These are phyloP conservation scores for Sylvia borin DNA, from an alignment of 2,797 vertebrate species.

Conservation along the genomic window DNA sequence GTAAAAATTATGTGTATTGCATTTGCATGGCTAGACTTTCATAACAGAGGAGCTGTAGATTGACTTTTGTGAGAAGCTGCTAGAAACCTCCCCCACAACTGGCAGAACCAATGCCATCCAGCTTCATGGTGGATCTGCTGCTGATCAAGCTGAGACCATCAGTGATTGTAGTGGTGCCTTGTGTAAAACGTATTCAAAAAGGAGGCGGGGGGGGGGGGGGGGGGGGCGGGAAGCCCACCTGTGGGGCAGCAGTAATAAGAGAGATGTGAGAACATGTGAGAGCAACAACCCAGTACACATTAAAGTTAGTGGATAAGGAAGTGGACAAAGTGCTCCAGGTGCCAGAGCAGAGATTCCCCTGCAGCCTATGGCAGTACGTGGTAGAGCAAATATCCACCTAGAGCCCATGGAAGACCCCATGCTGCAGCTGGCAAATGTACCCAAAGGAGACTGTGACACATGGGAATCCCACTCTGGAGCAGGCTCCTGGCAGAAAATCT, in stretches of 20 bases:
- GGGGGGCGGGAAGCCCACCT: fast-evolving
- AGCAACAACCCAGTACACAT: background rate
- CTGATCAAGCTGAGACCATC: background rate
- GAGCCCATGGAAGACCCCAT: fast-evolving
- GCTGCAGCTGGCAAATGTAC: background rate
- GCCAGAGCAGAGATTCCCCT: background rate
- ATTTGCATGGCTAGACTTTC: background rate
- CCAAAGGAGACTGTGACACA: background rate
- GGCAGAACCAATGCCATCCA: background rate
- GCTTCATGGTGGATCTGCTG: too few relatives aligned
- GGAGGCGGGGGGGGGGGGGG: too few relatives aligned
- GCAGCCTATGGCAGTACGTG: fast-evolving
- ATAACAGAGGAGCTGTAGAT: background rate
- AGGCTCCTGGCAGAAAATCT: background rate
- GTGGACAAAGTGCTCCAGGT: background rate
- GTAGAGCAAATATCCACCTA: background rate
- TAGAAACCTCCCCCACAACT: background rate
- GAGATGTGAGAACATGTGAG: background rate
- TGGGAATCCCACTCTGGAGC: background rate
- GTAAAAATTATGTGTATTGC: background rate
- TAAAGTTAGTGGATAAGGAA: background rate
- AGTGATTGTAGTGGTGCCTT: fast-evolving
- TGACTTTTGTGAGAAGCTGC: background rate
- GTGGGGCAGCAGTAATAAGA: background rate
- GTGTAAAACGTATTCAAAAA: background rate